Base-by-base conservation (phyloP, 2,113 vertebrate species). In the Panthera leo region DNA sequence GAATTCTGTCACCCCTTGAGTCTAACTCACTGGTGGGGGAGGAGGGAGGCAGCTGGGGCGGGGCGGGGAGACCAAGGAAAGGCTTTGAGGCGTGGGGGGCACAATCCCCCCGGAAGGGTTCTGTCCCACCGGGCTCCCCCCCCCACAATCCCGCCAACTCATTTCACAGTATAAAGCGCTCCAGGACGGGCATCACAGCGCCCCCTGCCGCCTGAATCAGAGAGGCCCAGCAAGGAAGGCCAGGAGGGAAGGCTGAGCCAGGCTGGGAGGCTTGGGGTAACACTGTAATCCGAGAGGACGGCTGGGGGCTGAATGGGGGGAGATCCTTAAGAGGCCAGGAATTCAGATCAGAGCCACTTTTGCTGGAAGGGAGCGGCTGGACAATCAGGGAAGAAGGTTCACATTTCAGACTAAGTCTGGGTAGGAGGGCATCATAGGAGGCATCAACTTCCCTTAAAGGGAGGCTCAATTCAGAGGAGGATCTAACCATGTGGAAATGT, bases 131-230 rank as follows among this genome's bases (percentile, higher is more conserved):
- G 5, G 34, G n/a, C 48, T 76, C 89, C 94, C 65, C 76, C 39
- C 78, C 96, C 93, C 73, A 45, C 29, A 67, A 63, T 82, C 80
- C 9, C 80, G 61, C 97, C 92, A 82, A 91, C 92, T 96, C 97
- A 76, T 96, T 97, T 98, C 98, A 98, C 98, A 98, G 98, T 98
- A 97, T 98, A 97, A 97, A 97, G 88, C 94, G 67, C 97, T 93
- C 95, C 94, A 83, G 96, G 92, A 84, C 61, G 45, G 51, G 93
- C 92, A 31, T 89, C 91, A 78, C 93, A 95, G 86, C 96, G 79
- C 95, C 95, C 88, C 95, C 97, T 97, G 96, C 97, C 82, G 94
- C 96, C 85, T 34, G 80, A 85, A 96, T 73, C 95, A 95, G 97
- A 96, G 90, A 92, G 94, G 95, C 96, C 97, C 97, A 95, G 92